Base-by-base conservation (phyloP, 1,140 invertebrate species). In the Trinorchestia longiramus region DNA sequence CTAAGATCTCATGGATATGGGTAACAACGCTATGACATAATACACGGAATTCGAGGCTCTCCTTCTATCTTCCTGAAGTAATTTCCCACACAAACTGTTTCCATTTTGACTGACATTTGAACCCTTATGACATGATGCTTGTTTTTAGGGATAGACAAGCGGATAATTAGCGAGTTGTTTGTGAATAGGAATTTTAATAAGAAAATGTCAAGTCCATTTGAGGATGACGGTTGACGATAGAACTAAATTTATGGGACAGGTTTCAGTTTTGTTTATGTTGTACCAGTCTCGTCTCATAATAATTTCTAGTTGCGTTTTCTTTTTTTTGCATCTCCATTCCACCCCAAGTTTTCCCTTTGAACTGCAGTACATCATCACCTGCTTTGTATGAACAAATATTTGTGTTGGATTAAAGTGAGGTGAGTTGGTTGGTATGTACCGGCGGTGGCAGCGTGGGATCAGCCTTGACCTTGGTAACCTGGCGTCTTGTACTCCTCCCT, bases 401-500 rank as follows among this genome's bases (percentile, higher is more conserved):
- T 23, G 62, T 36, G 62, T 77, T 77, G 47, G 47, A 53, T 8
- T 53, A 19, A 19, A 8, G 47, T 53, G 6, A n/a, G 47, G 87
- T 87, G 87, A 15, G 88, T 41, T 43, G 36, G 43, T 41, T 17
- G 41, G 88, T 90, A 4, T 43, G 88, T 90, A 8, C 43, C 43
- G 43, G 43, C 40, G 41, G 6, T 47, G 92, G 43, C 44, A 47
- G 92, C 92, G 92, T 94, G 92, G 44, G 92, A 94, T 40, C 92
- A 94, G 45, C 92, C 92, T 45, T 94, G 92, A 94, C 92, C 92
- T 94, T 94, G 92, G 92, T 94, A 94, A 94, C 92, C 92, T 94
- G 92, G 8, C 41, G 88, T 42, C 88, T 44, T 28, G 43, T n/a
- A 47, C 0, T 42, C 23, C 40, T 11, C 90, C 92, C 44, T 40